Evolutionary conservation across 2,797 vertebrate species (phyloP), one percentile per base, ranked within the genome.

Genomic region (Silurus lanzhouensis): DNA sequence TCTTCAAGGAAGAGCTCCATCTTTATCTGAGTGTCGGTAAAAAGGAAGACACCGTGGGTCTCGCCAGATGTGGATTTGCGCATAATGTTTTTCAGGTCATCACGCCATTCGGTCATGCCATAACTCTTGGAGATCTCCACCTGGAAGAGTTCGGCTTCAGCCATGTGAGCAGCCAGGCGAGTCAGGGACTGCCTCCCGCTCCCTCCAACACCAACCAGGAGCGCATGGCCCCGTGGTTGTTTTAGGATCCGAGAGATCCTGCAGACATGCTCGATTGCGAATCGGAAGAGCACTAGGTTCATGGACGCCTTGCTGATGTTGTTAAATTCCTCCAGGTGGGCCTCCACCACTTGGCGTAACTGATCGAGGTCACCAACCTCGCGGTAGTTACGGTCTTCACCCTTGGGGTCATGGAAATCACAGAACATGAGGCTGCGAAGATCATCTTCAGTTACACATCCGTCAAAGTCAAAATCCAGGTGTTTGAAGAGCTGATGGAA

Each of bases 401-500:
- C 95, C 89, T 95, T 97, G 46, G 92, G 94, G 90, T 99, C 96
- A 1, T 97, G 95, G 88, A 99, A 98, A 91, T 98, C 96, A 83
- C 97, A 98, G 88, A 98, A 99, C 96, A 99, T 96, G 81, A 99
- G 94, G 88, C 97, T 97, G 80, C 94, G 95, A 19, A 99, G 93
- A 87, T 98, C 97, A 66, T 98, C 96, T 88, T 98, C 97, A 1
- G 93, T 95, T 20, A 98, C 96, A 1, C 60, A 58, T 12, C 96
- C 96, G 22, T 97, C 96, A 0, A 22, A 12, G 88, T 97, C 93
- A 84, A 94, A 95, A 91, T 97, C 93, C 90, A 98, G 88, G 83
- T 91, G 92, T 52, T 91, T 88, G 88, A 98, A 97, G 44, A 98
- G 96, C 74, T 94, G 91, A 87, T 95, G 91, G 81, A 95, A 94